Base-by-base conservation (phyloP, 2,797 vertebrate species). In the Megaceryle alcyon region DNA sequence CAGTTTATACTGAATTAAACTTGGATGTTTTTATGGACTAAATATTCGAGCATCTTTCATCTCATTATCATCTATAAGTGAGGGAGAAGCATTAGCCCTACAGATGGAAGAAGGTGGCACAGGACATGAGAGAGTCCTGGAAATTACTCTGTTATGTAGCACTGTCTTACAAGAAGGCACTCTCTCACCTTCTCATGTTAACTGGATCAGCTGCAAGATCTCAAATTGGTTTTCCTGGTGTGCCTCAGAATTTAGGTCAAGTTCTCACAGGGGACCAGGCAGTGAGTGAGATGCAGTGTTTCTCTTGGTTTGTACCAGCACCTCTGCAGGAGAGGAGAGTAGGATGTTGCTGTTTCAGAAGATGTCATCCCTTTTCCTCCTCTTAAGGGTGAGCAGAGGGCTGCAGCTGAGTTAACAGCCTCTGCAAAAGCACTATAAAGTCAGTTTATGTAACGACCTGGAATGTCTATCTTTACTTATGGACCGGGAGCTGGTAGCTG, bases 361-460 rank as follows among this genome's bases (percentile, higher is more conserved):
- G 56, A 35, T 70, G 61, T 63, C 5, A 2, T 33, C 41, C 22
- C 23, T 64, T 43, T 17, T 77, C 35, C 54, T 75, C 43, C 69
- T 75, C 53, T 31, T 7, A 51, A 17, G 53, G 33, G 14, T 41
- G 71, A 77, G 23, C 44, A 70, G 68, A 82, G 17, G 29, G 20
- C 53, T 82, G 31, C 14, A 56, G 48, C 31, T 7, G 11, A 82
- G 46, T 86, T 82, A 84, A 90, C 41, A 43, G 61, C 48, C 39
- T 82, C 65, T 78, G 56, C 43, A 90, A 86, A 72, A 21, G 37
- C 33, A 65, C 53, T 78, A 4, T 72, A 49, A 96, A 90, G 41
- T 75, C 56, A 28, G 53, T 86, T 95, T 94, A 86, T 79, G 82
- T 91, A 91, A 90, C 37, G 65, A 86, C 76, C 54, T 82, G 76